phyloP scores from a whole-genome alignment of 2,888 invertebrate species.

The Plebejus melissa region DNA sequence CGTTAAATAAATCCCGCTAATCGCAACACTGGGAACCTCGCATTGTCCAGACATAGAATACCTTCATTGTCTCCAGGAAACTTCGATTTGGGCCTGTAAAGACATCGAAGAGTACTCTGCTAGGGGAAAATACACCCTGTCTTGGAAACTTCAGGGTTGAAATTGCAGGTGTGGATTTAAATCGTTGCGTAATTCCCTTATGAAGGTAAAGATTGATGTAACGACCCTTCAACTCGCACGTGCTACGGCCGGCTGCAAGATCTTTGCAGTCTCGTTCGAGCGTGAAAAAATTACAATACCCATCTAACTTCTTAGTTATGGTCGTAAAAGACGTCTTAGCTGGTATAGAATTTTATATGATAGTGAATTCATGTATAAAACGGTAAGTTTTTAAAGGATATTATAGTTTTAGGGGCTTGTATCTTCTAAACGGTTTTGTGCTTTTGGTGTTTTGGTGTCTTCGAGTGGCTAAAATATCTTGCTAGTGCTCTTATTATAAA shows the following conservation, averaged over 20 bases:
- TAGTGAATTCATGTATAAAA: neutral
- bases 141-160: slow-evolving; percentile 38
- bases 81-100: slow-evolving; percentile 40
- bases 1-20: slow-evolving; percentile 71
- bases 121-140: slow-evolving; percentile 42
- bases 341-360: neutral
- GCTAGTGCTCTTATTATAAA: too few relatives aligned
- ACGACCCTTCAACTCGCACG: slow-evolving; percentile 71
- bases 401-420: too few relatives aligned
- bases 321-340: neutral
- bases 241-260: slow-evolving; percentile 65
- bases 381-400: neutral
- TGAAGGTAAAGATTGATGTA: slow-evolving; percentile 73
- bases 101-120: slow-evolving; percentile 39
- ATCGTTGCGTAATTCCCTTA: slow-evolving; percentile 46
- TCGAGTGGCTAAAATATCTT: too few relatives aligned
- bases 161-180: slow-evolving; percentile 42
- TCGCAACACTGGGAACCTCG: slow-evolving; percentile 54
- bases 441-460: too few relatives aligned
- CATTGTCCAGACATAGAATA: slow-evolving; percentile 69
- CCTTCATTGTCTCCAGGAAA: slow-evolving; percentile 58
- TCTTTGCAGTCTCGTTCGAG: slow-evolving; percentile 34
- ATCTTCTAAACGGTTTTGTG: too few relatives aligned
- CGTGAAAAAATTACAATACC: slow-evolving; percentile 27
- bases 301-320: slow-evolving; percentile 4